Percentiles rank a stretch among this genome's conserved stretches.
phyloP scores from a whole-genome alignment of 1,140 invertebrate species.

The Heliconius hewitsoni region DNA sequence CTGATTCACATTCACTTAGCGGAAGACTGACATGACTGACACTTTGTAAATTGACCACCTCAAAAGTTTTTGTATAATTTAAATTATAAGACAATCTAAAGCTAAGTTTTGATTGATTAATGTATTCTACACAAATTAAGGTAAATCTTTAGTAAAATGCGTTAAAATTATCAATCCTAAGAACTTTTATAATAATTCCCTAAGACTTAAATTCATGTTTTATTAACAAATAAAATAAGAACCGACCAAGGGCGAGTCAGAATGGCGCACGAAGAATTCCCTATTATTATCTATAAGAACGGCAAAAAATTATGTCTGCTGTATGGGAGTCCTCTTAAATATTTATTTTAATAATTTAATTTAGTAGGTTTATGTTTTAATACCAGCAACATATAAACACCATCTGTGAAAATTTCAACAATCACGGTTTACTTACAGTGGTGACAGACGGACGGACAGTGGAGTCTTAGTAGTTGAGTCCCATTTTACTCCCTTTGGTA shows the following conservation, averaged over 20 bases:
- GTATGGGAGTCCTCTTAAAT: too few species aligned
- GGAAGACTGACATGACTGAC: neutral
- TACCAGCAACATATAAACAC: too few species aligned
- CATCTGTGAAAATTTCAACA: too few species aligned
- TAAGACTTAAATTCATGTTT: neutral
- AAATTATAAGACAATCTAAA: neutral
- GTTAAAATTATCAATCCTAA: neutral
- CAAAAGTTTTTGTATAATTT: neutral
- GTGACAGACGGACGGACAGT: too few species aligned
- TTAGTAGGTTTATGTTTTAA: too few species aligned
- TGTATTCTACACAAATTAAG: neutral
- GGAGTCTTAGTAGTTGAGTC: too few species aligned
- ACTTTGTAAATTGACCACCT: constrained; percentile 3
- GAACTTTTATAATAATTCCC: neutral
- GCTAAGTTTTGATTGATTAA: neutral
- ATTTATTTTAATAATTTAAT: too few species aligned
- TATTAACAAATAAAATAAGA: neutral
- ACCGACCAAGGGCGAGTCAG: neutral
- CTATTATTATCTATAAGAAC: too few species aligned
- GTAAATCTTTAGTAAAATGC: neutral
- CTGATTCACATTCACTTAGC: neutral
- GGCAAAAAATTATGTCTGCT: too few species aligned
- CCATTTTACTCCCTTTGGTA: too few species aligned
- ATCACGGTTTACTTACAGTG: too few species aligned
- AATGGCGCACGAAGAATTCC: too few species aligned